phyloP scores from a whole-genome alignment of 2,797 vertebrate genomes.

The Malurus splendens region DNA sequence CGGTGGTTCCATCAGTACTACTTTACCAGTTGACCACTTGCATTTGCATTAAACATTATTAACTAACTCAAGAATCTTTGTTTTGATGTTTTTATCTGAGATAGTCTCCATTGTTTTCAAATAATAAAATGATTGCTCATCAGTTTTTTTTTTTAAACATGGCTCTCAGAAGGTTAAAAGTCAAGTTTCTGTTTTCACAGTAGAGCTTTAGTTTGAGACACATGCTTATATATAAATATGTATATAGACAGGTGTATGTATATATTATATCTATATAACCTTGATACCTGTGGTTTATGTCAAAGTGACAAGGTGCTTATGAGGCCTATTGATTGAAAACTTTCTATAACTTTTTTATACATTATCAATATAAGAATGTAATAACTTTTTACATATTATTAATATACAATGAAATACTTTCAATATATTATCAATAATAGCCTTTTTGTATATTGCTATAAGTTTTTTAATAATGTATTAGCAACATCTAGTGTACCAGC shows the following conservation, averaged over 20 bases:
- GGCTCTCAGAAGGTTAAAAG: not conserved
- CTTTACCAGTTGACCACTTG: rapidly evolving
- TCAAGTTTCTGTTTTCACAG: not conserved
- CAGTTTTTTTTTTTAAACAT: not conserved
- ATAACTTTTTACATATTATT: too few relatives aligned
- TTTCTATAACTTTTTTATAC: too few relatives aligned
- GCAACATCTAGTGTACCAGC: too few relatives aligned
- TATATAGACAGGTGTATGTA: not conserved
- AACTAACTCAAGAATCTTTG: not conserved
- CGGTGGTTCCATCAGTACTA: not conserved
- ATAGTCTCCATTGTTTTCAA: not conserved
- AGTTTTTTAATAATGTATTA: too few relatives aligned
- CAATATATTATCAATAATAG: too few relatives aligned
- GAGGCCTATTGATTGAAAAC: too few relatives aligned
- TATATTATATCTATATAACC: not conserved
- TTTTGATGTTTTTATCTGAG: not conserved
- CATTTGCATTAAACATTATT: not conserved
- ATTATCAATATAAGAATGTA: too few relatives aligned
- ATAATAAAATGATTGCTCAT: not conserved
- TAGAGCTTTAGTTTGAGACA: not conserved
- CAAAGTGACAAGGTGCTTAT: too few relatives aligned
- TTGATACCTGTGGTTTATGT: too few relatives aligned
- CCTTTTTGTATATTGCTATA: too few relatives aligned
- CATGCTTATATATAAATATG: rapidly evolving
- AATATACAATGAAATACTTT: too few relatives aligned